phyloP scores from a whole-genome alignment of 2,113 vertebrate species.

The Dinomys branickii region DNA sequence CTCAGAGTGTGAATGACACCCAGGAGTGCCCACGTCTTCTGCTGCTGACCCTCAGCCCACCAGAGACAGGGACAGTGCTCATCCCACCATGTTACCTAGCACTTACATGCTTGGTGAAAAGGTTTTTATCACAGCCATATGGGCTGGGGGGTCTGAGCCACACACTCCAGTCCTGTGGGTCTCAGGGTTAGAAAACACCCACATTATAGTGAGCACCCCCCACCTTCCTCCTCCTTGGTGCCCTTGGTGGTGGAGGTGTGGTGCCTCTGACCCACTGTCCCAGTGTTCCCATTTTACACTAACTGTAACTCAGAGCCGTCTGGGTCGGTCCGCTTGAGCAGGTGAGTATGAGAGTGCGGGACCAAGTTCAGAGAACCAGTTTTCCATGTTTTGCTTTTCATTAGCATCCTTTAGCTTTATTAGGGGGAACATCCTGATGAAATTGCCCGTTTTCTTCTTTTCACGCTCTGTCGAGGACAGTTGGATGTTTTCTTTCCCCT shows the following conservation, averaged over 20 bases:
- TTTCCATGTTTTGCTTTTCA: rapidly evolving
- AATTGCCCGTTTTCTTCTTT: rapidly evolving
- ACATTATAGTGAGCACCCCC: rapidly evolving
- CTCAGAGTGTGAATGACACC: rapidly evolving
- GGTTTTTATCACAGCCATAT: rapidly evolving
- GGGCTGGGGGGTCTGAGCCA: rapidly evolving
- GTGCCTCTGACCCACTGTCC: rapidly evolving
- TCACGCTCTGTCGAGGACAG: rapidly evolving
- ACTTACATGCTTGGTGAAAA: rapidly evolving
- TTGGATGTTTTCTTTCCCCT: not conserved
- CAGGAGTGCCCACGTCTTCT: rapidly evolving
- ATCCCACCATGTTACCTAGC: rapidly evolving
- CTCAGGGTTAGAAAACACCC: rapidly evolving
- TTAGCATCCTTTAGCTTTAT: no score
- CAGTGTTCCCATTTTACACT: no score
- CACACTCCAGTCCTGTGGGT: not conserved
- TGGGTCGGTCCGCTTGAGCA: rapidly evolving
- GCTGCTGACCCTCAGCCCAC: rapidly evolving
- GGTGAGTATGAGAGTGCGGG: rapidly evolving
- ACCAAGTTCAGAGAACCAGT: rapidly evolving
- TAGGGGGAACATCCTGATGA: not conserved
- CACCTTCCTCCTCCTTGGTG: rapidly evolving
- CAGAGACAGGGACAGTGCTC: rapidly evolving
- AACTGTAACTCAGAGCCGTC: not conserved
- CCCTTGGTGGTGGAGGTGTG: rapidly evolving